Conservation (phyloP, 1,140 invertebrate species). For the Apis dorsata region DNA sequence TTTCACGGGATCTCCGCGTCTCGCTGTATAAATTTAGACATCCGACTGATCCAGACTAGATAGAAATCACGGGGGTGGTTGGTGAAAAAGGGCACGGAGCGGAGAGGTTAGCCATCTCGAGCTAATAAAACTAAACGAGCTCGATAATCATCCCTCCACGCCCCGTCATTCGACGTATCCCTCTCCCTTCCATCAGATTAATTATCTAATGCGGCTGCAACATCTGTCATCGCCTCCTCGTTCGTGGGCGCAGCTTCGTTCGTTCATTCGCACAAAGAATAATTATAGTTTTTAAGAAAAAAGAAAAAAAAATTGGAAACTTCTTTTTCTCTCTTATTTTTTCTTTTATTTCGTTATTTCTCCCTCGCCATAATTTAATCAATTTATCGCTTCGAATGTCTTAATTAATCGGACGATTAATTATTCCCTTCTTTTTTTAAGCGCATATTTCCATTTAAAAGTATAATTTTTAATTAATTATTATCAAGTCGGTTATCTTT, state of each 20-base stretch:
- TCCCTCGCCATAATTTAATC: background rate
- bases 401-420: background rate
- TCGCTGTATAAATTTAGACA: slow-evolving; percentile 13
- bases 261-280: background rate
- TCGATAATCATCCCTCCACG: slow-evolving; percentile 52
- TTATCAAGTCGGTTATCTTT: background rate
- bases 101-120: slow-evolving; percentile 8
- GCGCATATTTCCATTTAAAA: background rate
- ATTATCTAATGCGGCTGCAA: slow-evolving; percentile 73
- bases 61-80: slow-evolving; percentile 26
- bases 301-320: background rate
- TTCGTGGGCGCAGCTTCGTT: slow-evolving; percentile 38
- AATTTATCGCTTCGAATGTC: background rate
- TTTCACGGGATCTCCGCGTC: slow-evolving; percentile 17
- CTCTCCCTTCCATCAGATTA: slow-evolving; percentile 62
- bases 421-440: background rate
- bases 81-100: slow-evolving; percentile 28
- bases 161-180: slow-evolving; percentile 25
- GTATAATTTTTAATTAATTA: background rate
- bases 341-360: too few relatives aligned
- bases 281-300: too few relatives aligned
- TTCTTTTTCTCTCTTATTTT: background rate
- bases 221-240: slow-evolving; percentile 72
- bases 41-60: background rate
- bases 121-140: slow-evolving; percentile 46